Base-by-base conservation (phyloP, 2,888 invertebrate genomes). In the Drosophila paranaensis region DNA sequence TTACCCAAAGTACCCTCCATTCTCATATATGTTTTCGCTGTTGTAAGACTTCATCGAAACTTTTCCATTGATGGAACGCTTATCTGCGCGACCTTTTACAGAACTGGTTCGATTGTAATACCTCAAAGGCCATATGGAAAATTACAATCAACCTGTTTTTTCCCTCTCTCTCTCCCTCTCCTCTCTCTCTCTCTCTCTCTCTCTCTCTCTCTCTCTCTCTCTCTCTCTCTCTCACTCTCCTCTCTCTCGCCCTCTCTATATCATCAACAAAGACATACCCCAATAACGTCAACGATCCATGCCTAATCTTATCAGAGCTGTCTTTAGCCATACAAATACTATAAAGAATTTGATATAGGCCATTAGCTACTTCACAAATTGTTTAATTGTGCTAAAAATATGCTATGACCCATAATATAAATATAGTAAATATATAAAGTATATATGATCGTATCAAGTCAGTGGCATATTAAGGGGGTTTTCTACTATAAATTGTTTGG, bases 41-140 rank as follows among this genome's bases (percentile, higher is more conserved):
- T 13, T n/a, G 10, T 43, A 33, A 11, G 14, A 45, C 10, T 35
- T 6, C 10, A 27, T 11, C 20, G 2, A 60, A 79, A 70, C 20
- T 64, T 74, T 74, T 74, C 79, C 74, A 62, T 40, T 76, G 46
- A 56, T 27, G 14, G 14, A 51, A 16, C 16, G 53, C 37, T 43
- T 40, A 45, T 60, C 39, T 40, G 46, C 60, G 60, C 68, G 67
- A 77, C 82, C 80, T 74, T 68, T 80, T 45, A 73, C 45, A 79
- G 83, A 88, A 83, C 83, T 83, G 87, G 88, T 82, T 82, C 60
- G 61, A 33, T 14, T 40, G 39, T 43, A 57, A 57, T 79, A 73
- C 71, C 67, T 60, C 16, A 45, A 81, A 56, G 72, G 76, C 57
- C 82, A 54, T 71, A 72, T 86, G 77, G 77, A 82, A 83, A 86